These are phyloP conservation scores for Coleophora deauratella DNA, from an alignment of 2,888 invertebrate genomes.

Conservation along the genomic window DNA sequence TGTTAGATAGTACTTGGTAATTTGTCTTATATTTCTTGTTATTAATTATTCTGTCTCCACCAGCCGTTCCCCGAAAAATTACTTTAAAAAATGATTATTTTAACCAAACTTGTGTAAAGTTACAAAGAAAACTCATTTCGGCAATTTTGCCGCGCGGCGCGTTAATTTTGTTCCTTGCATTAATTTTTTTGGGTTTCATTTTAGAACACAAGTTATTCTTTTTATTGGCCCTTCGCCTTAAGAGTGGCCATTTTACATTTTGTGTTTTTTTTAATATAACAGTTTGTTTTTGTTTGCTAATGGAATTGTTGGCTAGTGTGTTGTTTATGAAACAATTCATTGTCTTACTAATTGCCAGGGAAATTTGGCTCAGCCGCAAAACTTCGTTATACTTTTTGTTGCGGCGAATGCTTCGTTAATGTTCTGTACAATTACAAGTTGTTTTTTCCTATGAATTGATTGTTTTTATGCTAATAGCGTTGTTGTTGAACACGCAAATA, in stretches of 20 bases:
- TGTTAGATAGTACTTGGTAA: too few relatives aligned
- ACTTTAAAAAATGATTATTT: slow-evolving; percentile 13
- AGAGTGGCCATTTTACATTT: slow-evolving; percentile 2
- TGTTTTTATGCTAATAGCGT: background rate
- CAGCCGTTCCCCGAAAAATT: slow-evolving; percentile 8
- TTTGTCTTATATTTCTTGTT: slow-evolving; percentile 3
- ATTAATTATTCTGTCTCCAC: slow-evolving; percentile 6
- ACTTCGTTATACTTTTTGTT: too few relatives aligned
- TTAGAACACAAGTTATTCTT: slow-evolving; percentile 14
- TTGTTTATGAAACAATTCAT: slow-evolving; percentile 1
- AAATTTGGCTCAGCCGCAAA: background rate
- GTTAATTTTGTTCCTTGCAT: slow-evolving; percentile 18
- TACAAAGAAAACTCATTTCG: slow-evolving; percentile 19
- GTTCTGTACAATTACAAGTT: too few relatives aligned
- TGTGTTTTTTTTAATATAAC: slow-evolving; percentile 2
- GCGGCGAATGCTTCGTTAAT: too few relatives aligned
- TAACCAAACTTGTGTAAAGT: slow-evolving; percentile 14
- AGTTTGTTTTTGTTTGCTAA: slow-evolving; percentile 4
- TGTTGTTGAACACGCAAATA: background rate
- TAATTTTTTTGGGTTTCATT: slow-evolving; percentile 19
- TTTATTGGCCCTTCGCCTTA: slow-evolving; percentile 5
- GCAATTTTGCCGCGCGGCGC: slow-evolving; percentile 15
- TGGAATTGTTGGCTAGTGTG: slow-evolving; percentile 5
- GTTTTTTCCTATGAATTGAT: too few relatives aligned
- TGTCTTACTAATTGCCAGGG: slow-evolving; percentile 1